Conservation (phyloP, 2,888 invertebrate species). For the Acanthosepion lycidas region DNA sequence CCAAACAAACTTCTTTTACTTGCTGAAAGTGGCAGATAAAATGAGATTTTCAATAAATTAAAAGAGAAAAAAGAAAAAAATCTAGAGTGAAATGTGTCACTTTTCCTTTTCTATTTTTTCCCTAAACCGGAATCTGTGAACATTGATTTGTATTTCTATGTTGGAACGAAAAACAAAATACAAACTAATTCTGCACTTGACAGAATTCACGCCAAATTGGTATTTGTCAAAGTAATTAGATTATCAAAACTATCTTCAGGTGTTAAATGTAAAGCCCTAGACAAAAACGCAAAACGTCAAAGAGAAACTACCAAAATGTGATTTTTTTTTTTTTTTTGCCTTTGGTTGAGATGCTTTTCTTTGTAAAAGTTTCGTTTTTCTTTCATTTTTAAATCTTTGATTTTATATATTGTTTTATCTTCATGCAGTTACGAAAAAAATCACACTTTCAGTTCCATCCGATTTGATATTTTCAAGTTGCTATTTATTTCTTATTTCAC, state of each 20-base stretch:
- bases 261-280: not conserved
- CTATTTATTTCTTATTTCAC: not conserved
- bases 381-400: too few relatives aligned
- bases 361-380: not conserved
- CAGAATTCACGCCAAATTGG: slow-evolving; percentile 33
- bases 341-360: not conserved
- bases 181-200: not conserved
- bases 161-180: not conserved
- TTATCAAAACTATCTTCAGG: not conserved
- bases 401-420: not conserved
- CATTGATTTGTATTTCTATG: not conserved
- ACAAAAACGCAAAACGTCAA: not conserved
- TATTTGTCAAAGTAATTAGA: slow-evolving; percentile 10
- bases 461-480: not conserved
- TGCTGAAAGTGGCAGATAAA: not conserved
- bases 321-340: not conserved
- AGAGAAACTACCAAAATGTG: not conserved
- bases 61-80: not conserved
- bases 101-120: not conserved
- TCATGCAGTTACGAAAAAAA: not conserved
- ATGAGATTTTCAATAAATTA: not conserved
- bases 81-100: not conserved
- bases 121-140: not conserved
- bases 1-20: not conserved
- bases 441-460: not conserved